phyloP scores from a whole-genome alignment of 1,140 invertebrate genomes.

The Drosophila teissieri region DNA sequence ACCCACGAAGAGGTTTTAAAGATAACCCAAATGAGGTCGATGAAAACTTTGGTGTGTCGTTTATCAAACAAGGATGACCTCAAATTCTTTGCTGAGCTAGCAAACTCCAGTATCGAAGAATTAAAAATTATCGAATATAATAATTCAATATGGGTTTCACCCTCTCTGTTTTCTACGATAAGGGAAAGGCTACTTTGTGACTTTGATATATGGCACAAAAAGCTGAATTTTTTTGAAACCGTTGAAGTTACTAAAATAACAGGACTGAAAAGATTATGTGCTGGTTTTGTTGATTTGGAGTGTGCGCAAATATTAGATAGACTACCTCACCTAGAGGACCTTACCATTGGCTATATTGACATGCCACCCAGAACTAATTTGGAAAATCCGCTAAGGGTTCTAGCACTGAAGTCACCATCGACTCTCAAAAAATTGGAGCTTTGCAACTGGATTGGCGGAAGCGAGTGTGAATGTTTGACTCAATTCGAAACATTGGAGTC shows the following conservation, averaged over 20 bases:
- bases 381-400: neutral
- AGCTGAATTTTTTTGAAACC: neutral
- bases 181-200: too few species aligned
- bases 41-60: neutral
- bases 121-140: neutral
- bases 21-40: neutral
- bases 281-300: too few species aligned
- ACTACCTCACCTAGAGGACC: too few species aligned
- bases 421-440: neutral
- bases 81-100: neutral
- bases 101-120: constrained; percentile 5
- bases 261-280: neutral
- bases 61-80: neutral
- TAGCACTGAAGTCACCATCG: neutral
- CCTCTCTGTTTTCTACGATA: too few species aligned
- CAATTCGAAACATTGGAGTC: neutral
- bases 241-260: neutral
- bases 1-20: neutral
- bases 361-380: too few species aligned
- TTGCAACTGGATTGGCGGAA: neutral
- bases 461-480: neutral
- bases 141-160: too few species aligned
- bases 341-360: too few species aligned
- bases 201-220: too few species aligned
- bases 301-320: too few species aligned